These are phyloP conservation scores for Sitobion miscanthi DNA, from an alignment of 1,140 invertebrate species.

Conservation along the genomic window DNA sequence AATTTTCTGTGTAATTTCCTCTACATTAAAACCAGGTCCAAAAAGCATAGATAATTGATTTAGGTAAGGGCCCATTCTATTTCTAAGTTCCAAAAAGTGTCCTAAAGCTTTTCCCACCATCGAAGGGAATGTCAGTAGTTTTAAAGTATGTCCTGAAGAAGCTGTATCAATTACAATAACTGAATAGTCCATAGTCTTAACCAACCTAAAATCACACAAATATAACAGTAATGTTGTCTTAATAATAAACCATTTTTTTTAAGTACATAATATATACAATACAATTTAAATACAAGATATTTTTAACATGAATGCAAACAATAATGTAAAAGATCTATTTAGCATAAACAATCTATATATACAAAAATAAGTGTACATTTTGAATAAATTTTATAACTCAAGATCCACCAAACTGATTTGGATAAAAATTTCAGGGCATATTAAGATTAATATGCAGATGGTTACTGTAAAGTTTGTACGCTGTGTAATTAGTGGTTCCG, in stretches of 20 bases:
- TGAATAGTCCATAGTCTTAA: conserved; percentile 98
- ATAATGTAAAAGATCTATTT: background rate
- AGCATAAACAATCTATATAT: background rate
- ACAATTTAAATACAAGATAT: background rate
- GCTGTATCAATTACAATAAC: conserved; percentile 99
- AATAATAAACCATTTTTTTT: background rate
- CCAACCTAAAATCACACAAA: conserved; percentile 70
- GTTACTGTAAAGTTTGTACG: too few species aligned
- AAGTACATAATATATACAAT: background rate
- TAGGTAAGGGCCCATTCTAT: conserved; percentile 82
- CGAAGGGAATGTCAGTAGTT: conserved; percentile 93
- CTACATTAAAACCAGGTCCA: background rate
- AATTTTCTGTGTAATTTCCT: conserved; percentile 71
- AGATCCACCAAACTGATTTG: too few species aligned
- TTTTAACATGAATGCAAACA: background rate
- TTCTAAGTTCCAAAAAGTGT: conserved; percentile 90
- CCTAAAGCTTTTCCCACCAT: conserved; percentile 96
- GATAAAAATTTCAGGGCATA: too few species aligned
- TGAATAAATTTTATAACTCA: too few species aligned
- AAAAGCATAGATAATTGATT: conserved; percentile 68
- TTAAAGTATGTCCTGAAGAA: conserved; percentile 97
- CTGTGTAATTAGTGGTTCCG: too few species aligned
- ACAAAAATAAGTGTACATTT: too few species aligned
- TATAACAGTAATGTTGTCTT: background rate
- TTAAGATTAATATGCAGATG: too few species aligned